Conservation (phyloP, 2,888 invertebrate genomes). For the Melanchra persicariae region DNA sequence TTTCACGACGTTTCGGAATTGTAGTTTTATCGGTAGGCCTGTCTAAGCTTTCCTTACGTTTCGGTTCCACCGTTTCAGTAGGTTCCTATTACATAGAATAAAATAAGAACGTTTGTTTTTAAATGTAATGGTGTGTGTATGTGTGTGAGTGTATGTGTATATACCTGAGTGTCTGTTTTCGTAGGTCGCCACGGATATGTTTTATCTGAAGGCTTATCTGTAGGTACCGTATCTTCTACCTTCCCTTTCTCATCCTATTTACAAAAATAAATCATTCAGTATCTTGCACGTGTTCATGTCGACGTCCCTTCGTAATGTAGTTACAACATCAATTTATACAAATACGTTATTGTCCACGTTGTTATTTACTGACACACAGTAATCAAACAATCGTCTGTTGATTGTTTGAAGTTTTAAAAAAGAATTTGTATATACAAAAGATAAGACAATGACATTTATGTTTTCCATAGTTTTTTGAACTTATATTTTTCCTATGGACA, state of each 20-base stretch:
- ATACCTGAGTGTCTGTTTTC: slow-evolving; percentile 82
- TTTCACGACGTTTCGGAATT: slow-evolving; percentile 71
- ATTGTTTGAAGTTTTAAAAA: slow-evolving; percentile 71
- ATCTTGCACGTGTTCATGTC: slow-evolving; percentile 43
- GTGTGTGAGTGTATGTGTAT: slow-evolving; percentile 68
- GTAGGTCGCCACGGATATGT: slow-evolving; percentile 86
- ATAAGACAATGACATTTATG: slow-evolving; percentile 62
- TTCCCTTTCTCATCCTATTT: slow-evolving; percentile 83
- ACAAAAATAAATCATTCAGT: slow-evolving; percentile 77
- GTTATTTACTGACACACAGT: slow-evolving; percentile 80
- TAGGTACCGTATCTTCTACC: slow-evolving; percentile 80
- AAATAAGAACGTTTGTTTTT: slow-evolving; percentile 15
- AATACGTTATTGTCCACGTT: slow-evolving; percentile 68
- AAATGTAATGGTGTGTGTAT: slow-evolving; percentile 54
- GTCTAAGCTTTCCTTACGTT: slow-evolving; percentile 77
- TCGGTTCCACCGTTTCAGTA: slow-evolving; percentile 74
- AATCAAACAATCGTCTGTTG: slow-evolving; percentile 70
- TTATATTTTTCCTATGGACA: slow-evolving; percentile 65
- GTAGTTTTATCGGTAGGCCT: slow-evolving; percentile 59
- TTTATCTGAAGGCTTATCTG: slow-evolving; percentile 85
- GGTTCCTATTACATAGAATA: slow-evolving; percentile 75
- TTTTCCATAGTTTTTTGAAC: slow-evolving; percentile 53
- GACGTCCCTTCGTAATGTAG: slow-evolving; percentile 39
- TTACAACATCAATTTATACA: slow-evolving; percentile 60
- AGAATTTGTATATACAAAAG: slow-evolving; percentile 74